Base-by-base conservation (phyloP, 2,797 vertebrate species). In the Linurgus olivaceus region DNA sequence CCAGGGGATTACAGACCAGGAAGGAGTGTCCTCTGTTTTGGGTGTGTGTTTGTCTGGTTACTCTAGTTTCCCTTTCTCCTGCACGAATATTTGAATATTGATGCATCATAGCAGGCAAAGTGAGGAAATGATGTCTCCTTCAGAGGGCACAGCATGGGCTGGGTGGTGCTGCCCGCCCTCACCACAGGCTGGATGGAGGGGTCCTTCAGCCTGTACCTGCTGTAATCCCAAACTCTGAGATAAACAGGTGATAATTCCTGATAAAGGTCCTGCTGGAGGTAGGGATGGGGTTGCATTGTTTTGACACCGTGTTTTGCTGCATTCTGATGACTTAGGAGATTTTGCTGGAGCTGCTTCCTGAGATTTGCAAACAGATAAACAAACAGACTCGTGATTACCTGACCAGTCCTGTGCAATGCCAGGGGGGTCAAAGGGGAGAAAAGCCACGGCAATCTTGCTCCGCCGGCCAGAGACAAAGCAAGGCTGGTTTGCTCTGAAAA, bases 311-410 rank as follows among this genome's bases (percentile, higher is more conserved):
- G 85, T 51, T 85, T 86, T 91, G 84, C 67, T 78, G 80, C 91
- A 29, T 97, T 96, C 71, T 96, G 96, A 97, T 96, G 96, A 96
- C 20, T 96, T 82, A 38, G 86, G 93, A 86, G 96, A 90, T 97
- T 96, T 96, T 85, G 81, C 88, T 86, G 88, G 83, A 95, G 90
- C 84, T 89, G 83, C 87, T 93, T 91, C 78, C 89, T 93, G 86
- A 77, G 79, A 85, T 94, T 92, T 94, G 80, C 91, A 92, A 94
- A 88, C 79, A 85, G 85, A 81, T 79, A 94, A 75, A 93, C 77
- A 78, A 66, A 78, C 75, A 45, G 38, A 40, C 63, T 28, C 29
- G 45, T 96, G 95, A 95, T 96, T 95, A 96, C 87, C 63, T 5
- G 77, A 95, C 77, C 57, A 4, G 79, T 71, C 17, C 92, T 90